Evolutionary conservation across 2,797 vertebrate genomes (phyloP).

Genomic region (Tachyglossus aculeatus): DNA sequence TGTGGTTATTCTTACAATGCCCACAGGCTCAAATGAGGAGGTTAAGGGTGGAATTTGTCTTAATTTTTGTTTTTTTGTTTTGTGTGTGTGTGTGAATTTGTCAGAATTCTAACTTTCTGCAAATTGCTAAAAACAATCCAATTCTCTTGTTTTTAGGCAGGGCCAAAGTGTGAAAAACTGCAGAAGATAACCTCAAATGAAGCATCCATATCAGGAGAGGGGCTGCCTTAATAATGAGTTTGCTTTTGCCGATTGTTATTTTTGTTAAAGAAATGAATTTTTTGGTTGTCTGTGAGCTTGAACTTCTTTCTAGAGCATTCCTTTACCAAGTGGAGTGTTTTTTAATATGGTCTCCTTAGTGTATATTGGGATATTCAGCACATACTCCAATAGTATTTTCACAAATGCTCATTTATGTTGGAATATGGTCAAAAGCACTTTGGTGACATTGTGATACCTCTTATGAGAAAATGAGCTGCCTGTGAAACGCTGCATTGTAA

Average conservation of each 20-base stretch:
- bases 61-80: neutral
- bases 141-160: neutral
- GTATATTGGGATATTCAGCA: neutral
- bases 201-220: too few relatives aligned
- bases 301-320: too few relatives aligned
- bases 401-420: neutral
- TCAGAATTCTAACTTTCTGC: too few relatives aligned
- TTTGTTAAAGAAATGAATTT: too few relatives aligned
- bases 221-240: too few relatives aligned
- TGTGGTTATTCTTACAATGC: slow-evolving; percentile 8
- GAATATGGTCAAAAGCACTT: neutral
- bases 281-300: too few relatives aligned
- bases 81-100: too few relatives aligned
- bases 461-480: slow-evolving; percentile 7
- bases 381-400: neutral
- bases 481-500: neutral
- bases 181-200: too few relatives aligned
- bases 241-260: too few relatives aligned
- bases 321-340: too few relatives aligned
- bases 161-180: too few relatives aligned
- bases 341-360: neutral
- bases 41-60: neutral
- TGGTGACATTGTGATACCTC: neutral
- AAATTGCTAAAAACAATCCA: too few relatives aligned
- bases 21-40: neutral